Base-by-base conservation (phyloP, 2,888 invertebrate genomes). In the Phyllotreta striolata region DNA sequence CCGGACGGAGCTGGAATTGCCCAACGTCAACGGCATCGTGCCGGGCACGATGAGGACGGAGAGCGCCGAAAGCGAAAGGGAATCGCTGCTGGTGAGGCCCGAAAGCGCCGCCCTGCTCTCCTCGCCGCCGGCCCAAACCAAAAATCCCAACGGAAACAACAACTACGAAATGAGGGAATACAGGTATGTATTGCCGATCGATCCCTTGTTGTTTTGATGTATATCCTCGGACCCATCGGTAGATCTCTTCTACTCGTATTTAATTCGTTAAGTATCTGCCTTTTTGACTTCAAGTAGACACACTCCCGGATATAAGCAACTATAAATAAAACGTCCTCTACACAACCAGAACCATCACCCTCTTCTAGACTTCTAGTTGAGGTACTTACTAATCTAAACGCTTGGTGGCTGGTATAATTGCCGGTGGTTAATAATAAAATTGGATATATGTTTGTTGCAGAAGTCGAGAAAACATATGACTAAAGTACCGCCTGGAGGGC, bases 121-220 rank as follows among this genome's bases (percentile, higher is more conserved):
- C 10, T 79, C 79, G 14, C 79, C 81, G 52, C 77, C 78, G 9
- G 62, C 70, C 6, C 79, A 77, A 59, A 79, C 81, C 39, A 87
- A 87, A 67, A 89, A 88, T 79, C 88, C 88, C 65, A 90, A 90
- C 81, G 89, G 90, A 56, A 91, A 91, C 82, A 91, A 91, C 81
- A 91, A 90, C 78, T 91, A 91, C 81, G 91, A 92, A 80, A 87
- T 91, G 86, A 86, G 90, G 55, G 91, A 92, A 81, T 85, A 91
- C 76, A 88, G 66, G 66, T 63, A 44, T 60, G 55, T 13, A 44
- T 13, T 13, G 12, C 4, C n/a, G n/a, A 12, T 44, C 34, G 9
- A 34, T 14, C n/a, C 34, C 9, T n/a, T 41, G 9, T 41, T 41
- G 9, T 41, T 41, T 41, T 41, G 9, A 10, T n/a, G 10, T 9